Conservation (phyloP, 2,888 invertebrate genomes). For the Amitus sp. region DNA sequence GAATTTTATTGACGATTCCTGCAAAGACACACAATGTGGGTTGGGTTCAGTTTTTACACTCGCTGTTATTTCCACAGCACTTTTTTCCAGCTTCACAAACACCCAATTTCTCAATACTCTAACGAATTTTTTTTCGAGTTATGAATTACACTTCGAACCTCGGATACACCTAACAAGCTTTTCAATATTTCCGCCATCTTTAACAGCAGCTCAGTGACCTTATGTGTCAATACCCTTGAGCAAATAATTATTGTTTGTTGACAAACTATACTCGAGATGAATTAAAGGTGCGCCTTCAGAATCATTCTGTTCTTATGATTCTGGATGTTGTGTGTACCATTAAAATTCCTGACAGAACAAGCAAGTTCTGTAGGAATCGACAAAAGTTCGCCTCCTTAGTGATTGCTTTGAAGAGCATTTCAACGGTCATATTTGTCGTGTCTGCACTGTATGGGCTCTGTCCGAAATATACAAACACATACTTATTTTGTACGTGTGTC, state of each 20-base stretch:
- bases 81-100: background rate
- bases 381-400: too few species aligned
- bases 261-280: background rate
- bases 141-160: constrained; percentile 12
- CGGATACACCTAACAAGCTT: constrained; percentile 36
- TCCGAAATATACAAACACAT: background rate
- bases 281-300: background rate
- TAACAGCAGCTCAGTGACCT: constrained; percentile 12
- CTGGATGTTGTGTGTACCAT: background rate
- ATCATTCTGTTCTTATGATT: too few species aligned
- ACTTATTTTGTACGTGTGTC: background rate
- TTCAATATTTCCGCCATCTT: constrained; percentile 39
- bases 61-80: background rate
- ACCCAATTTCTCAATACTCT: background rate
- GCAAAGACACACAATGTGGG: constrained; percentile 16
- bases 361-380: background rate
- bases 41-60: constrained; percentile 12
- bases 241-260: constrained; percentile 2
- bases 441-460: background rate
- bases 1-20: constrained; percentile 16
- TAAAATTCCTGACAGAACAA: background rate
- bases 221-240: constrained; percentile 2
- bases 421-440: too few species aligned
- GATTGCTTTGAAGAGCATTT: too few species aligned
- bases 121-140: background rate